Conservation (phyloP, 2,888 invertebrate genomes). For the Drosophila mimetica region DNA sequence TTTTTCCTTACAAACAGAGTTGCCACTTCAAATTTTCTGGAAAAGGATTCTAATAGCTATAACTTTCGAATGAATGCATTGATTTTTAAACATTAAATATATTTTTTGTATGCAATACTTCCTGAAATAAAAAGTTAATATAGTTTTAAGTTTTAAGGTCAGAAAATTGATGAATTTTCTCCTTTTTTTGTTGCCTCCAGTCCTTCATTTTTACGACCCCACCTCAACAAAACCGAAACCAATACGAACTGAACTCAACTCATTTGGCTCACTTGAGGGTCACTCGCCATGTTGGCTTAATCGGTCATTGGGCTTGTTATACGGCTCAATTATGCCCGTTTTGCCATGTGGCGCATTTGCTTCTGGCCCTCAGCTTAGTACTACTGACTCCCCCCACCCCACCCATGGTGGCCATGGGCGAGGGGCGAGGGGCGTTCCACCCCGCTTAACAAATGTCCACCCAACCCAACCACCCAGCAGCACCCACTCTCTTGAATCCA, state of each 20-base stretch:
- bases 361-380: slow-evolving; percentile 11
- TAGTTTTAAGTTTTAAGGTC: not conserved
- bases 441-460: not conserved
- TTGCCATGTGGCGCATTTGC: slow-evolving; percentile 73
- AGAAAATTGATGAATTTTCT: not conserved
- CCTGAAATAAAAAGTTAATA: too few relatives aligned
- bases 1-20: too few relatives aligned
- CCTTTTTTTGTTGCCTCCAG: too few relatives aligned
- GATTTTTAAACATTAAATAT: too few relatives aligned
- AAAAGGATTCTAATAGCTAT: too few relatives aligned
- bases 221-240: not conserved
- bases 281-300: slow-evolving; percentile 65
- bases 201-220: not conserved
- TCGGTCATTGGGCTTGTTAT: slow-evolving; percentile 79
- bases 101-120: too few relatives aligned
- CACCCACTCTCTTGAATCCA: slow-evolving; percentile 9
- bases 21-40: too few relatives aligned
- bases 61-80: too few relatives aligned
- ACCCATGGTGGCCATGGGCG: slow-evolving; percentile 3
- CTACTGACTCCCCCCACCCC: not conserved
- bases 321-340: slow-evolving; percentile 77
- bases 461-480: slow-evolving; percentile 12
- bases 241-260: slow-evolving; percentile 17
- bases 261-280: slow-evolving; percentile 40
- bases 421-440: slow-evolving; percentile 15